These are phyloP conservation scores for Muntiacus muntjak DNA, from an alignment of 2,113 vertebrate species.

Conservation along the genomic window DNA sequence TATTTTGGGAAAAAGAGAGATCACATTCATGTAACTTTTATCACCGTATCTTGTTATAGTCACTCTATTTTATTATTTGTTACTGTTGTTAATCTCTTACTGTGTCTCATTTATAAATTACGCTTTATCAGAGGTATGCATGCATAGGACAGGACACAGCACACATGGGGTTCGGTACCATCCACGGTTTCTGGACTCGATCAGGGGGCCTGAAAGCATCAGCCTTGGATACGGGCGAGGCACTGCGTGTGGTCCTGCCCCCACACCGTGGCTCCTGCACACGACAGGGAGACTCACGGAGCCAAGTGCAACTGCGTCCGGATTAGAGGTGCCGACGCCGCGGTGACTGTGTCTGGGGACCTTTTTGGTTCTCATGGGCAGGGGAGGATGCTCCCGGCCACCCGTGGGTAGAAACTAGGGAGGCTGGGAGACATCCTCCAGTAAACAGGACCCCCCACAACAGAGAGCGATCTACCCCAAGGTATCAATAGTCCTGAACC, in stretches of 20 bases:
- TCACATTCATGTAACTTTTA: background rate
- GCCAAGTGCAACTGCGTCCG: rapidly evolving
- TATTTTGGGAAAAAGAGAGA: background rate
- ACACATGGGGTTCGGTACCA: rapidly evolving
- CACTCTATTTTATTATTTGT: background rate
- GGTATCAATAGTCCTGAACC: rapidly evolving
- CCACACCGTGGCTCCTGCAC: background rate
- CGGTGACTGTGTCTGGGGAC: background rate
- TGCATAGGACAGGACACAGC: background rate
- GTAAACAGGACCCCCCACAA: rapidly evolving
- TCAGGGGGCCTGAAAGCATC: background rate
- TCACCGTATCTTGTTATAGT: background rate
- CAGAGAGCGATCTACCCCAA: background rate
- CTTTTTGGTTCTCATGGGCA: rapidly evolving
- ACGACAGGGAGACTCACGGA: rapidly evolving
- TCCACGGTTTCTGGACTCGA: background rate
- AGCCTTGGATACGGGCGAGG: background rate
- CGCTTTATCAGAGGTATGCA: background rate
- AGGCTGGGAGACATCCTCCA: rapidly evolving
- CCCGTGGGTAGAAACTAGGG: rapidly evolving
- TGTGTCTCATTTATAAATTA: background rate
- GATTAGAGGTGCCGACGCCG: background rate
- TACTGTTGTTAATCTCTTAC: background rate
- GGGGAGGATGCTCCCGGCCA: rapidly evolving
- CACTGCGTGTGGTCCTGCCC: too few species aligned